Percentiles rank a stretch among this genome's conserved stretches.
These are phyloP conservation scores for Oceanodroma tethys DNA, from an alignment of 2,113 vertebrate species.

Conservation along the genomic window DNA sequence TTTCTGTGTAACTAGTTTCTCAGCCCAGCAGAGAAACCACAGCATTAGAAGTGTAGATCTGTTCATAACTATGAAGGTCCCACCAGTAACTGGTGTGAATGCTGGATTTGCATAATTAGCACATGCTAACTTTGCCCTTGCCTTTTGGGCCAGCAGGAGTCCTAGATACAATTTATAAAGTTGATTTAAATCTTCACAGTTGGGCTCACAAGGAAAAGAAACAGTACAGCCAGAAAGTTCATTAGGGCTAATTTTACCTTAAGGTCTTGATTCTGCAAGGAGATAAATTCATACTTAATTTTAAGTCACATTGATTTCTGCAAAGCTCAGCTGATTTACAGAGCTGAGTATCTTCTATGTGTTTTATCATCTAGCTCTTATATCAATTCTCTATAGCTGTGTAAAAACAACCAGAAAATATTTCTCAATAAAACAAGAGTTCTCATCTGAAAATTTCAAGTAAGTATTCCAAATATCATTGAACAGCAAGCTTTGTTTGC, in stretches of 20 bases:
- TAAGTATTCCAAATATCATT: background rate
- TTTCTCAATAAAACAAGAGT: background rate
- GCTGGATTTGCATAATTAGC: background rate
- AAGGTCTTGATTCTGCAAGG: background rate
- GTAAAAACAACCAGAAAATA: background rate
- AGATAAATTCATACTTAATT: background rate
- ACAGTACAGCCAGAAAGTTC: background rate
- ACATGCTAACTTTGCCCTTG: background rate
- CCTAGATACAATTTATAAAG: background rate
- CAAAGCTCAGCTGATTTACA: background rate
- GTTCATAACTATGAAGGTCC: background rate
- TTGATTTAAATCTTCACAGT: background rate
- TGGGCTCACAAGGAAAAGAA: background rate
- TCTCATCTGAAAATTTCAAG: background rate
- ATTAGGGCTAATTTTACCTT: background rate
- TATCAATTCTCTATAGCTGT: background rate
- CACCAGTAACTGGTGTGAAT: background rate
- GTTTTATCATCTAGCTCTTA: background rate
- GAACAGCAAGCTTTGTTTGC: background rate
- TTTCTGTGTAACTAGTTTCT: background rate
- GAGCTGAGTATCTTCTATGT: background rate
- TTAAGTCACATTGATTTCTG: background rate
- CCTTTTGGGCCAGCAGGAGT: background rate
- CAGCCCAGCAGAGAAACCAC: background rate
- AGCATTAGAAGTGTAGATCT: background rate